Evolutionary conservation across 2,113 vertebrate genomes (phyloP).

Genomic region (Halichoerus grypus): DNA sequence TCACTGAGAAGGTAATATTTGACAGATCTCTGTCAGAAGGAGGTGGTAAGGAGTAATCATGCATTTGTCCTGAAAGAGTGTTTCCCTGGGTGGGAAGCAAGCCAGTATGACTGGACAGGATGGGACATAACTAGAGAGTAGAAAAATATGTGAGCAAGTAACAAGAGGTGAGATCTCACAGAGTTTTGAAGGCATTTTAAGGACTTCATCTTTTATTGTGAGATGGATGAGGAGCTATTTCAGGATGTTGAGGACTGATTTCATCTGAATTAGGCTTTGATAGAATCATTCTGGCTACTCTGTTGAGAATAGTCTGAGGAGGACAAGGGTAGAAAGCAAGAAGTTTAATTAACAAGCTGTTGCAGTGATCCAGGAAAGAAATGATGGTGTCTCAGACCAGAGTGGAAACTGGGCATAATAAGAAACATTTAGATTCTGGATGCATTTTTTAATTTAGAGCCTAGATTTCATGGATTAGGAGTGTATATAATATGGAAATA

Average conservation of each 20-base stretch:
- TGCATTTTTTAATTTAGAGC: not conserved
- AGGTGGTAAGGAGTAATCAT: not conserved
- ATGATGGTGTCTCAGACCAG: not conserved
- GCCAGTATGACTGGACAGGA: not conserved
- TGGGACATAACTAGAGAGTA: fast-evolving
- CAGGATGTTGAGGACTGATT: not conserved
- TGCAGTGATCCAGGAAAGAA: not conserved
- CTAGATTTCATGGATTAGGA: not conserved
- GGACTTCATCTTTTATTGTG: not conserved
- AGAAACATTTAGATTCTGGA: not conserved
- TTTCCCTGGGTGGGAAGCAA: not conserved
- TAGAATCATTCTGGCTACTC: not conserved
- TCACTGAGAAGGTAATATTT: not conserved
- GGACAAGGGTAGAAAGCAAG: not conserved
- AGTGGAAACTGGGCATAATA: not conserved
- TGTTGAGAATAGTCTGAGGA: not conserved
- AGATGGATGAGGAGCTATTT: not conserved
- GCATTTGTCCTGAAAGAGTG: too few species aligned
- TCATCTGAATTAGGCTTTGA: not conserved
- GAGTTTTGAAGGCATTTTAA: not conserved
- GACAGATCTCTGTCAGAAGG: not conserved
- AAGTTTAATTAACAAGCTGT: not conserved
- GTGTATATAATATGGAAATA: not conserved
- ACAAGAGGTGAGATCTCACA: not conserved
- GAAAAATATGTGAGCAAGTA: not conserved